Base-by-base conservation (phyloP, 2,797 vertebrate species). In the Artibeus lituratus region DNA sequence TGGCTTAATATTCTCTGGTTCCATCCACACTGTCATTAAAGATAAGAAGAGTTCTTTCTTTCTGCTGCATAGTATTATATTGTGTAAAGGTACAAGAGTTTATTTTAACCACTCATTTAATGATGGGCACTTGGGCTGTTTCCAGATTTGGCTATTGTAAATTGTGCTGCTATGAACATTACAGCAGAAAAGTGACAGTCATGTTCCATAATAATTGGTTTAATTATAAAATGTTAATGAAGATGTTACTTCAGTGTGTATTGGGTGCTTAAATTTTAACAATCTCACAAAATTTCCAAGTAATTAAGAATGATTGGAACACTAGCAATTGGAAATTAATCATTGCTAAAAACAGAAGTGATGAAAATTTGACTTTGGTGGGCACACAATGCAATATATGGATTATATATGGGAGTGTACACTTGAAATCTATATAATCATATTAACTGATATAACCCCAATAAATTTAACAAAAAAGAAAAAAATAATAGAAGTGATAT, bases 291-390 rank as follows among this genome's bases (percentile, higher is more conserved):
- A 92, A 74, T 42, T 80, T 19, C 29, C 55, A 76, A 37, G 69
- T 16, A 73, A 77, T 94, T 96, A 94, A 87, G 47, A 91, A 90
- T 78, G 57, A 94, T 95, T 39, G 29, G 37, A 93, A 88, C 4
- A 72, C 6, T 51, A 83, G n/a, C 16, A 24, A 65, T 24, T 95
- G 37, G 11, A 94, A 96, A 96, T 96, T 26, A 97, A 96, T 97
- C 65, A 90, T 94, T 89, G 18, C 90, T 96, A 91, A 94, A 97
- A 97, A 72, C 15, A 69, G 49, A 95, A 29, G 35, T 53, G 32
- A 49, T 53, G 49, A 24, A 11, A 53, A 4, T 35, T 77, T 77
- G 4, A 44, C 16, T 51, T 53, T 49, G 35, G 67, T 77, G n/a
- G 19, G 21, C 74, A 77, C 11, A 53, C 5, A 35, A 24, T 77